A percentile compares a stretch with the other conserved stretches of the same genome.
Evolutionary conservation across 2,113 vertebrate species (phyloP).

Genomic region (Pachycephala philippinensis): DNA sequence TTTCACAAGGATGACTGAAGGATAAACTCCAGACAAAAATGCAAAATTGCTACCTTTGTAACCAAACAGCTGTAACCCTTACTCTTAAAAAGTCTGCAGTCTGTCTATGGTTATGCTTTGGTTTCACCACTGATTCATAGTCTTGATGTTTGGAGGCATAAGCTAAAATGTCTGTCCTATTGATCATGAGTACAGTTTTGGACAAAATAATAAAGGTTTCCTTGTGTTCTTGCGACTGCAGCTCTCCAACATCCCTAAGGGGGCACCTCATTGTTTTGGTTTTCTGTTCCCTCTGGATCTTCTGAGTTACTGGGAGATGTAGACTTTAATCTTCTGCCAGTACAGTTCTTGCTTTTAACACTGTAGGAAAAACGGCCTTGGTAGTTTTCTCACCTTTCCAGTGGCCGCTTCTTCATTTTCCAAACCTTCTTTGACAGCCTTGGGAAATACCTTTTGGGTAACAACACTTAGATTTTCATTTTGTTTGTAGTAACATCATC

Average conservation of each 20-base stretch:
- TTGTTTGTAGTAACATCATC: not conserved
- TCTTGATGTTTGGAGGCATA: not conserved
- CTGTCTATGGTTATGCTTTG: not conserved
- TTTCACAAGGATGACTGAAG: not conserved
- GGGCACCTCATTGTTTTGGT: rapidly evolving
- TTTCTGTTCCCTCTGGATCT: not conserved
- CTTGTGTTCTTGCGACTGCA: not conserved
- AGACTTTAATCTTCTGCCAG: not conserved
- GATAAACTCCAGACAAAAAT: not conserved
- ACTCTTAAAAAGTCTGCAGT: not conserved
- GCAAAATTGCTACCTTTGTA: not conserved
- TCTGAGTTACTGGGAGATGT: not conserved
- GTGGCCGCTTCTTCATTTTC: not conserved
- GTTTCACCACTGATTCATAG: not conserved
- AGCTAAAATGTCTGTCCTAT: not conserved
- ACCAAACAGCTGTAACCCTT: not conserved
- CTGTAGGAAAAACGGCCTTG: not conserved
- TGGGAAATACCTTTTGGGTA: not conserved
- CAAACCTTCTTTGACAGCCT: not conserved
- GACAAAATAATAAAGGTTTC: not conserved
- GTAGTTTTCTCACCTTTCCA: not conserved
- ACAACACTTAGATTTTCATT: not conserved
- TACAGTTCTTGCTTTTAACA: not conserved
- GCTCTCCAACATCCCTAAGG: not conserved
- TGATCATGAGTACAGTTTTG: not conserved